Evolutionary conservation across 1,140 invertebrate genomes (phyloP).

Genomic region (Drosophila sechellia): DNA sequence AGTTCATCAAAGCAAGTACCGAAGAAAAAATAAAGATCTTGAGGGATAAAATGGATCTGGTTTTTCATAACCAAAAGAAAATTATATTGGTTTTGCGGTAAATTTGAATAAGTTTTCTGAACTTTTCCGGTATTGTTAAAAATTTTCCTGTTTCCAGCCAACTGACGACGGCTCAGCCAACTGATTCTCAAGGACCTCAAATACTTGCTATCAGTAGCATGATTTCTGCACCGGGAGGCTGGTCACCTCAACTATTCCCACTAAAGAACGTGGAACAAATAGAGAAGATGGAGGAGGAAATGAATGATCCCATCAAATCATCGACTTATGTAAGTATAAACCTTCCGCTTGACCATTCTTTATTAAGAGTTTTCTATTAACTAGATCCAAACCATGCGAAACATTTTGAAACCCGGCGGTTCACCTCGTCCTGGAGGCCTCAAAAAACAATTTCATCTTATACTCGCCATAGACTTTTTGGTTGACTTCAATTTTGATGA

Average conservation of each 20-base stretch:
- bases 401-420: constrained; percentile 25
- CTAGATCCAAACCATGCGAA: constrained; percentile 17
- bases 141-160: not conserved
- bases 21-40: constrained; percentile 32
- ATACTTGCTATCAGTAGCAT: not conserved
- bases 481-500: constrained; percentile 33
- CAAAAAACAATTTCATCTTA: constrained; percentile 30
- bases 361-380: not conserved
- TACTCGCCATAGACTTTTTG: constrained; percentile 28
- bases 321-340: constrained; percentile 4
- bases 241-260: constrained; percentile 27
- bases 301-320: constrained; percentile 22
- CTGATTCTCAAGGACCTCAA: not conserved
- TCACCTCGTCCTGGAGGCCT: constrained; percentile 22
- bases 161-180: constrained; percentile 3
- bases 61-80: constrained; percentile 29
- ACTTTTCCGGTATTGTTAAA: not conserved
- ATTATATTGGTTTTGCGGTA: constrained; percentile 24
- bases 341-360: not conserved
- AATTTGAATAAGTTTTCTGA: not conserved
- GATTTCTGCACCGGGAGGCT: not conserved
- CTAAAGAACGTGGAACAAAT: constrained; percentile 24
- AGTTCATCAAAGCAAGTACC: not conserved
- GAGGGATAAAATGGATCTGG: constrained; percentile 38
- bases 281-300: constrained; percentile 28